Evolutionary conservation across 2,113 vertebrate species (phyloP).

Genomic region (Pavo muticus): DNA sequence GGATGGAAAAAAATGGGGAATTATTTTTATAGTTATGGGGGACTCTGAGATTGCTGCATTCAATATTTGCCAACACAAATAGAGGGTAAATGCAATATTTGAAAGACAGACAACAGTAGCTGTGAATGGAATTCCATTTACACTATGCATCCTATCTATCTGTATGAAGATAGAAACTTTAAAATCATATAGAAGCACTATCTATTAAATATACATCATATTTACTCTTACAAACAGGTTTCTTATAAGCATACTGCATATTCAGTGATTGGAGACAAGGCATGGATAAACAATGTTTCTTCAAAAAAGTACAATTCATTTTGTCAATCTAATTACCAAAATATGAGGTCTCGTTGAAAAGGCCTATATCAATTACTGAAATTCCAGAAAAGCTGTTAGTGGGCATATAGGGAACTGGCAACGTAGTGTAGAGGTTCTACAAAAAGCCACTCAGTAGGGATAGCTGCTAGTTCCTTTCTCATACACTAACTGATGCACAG

Average conservation of each 20-base stretch:
- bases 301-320: not conserved
- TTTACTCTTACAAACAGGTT: not conserved
- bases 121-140: not conserved
- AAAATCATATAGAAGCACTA: not conserved
- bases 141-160: not conserved
- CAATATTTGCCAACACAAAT: not conserved
- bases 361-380: not conserved
- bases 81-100: not conserved
- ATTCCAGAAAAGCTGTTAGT: not conserved
- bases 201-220: not conserved
- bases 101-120: not conserved
- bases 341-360: not conserved
- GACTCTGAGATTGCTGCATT: not conserved
- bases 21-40: not conserved
- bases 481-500: not conserved
- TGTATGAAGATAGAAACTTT: not conserved
- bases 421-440: rapidly evolving
- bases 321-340: not conserved
- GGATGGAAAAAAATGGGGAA: not conserved
- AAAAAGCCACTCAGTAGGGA: not conserved
- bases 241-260: not conserved
- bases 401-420: not conserved
- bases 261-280: not conserved
- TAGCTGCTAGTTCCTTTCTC: not conserved
- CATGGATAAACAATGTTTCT: not conserved